Conservation (phyloP, 2,113 vertebrate species). For the Aviceda subcristata region DNA sequence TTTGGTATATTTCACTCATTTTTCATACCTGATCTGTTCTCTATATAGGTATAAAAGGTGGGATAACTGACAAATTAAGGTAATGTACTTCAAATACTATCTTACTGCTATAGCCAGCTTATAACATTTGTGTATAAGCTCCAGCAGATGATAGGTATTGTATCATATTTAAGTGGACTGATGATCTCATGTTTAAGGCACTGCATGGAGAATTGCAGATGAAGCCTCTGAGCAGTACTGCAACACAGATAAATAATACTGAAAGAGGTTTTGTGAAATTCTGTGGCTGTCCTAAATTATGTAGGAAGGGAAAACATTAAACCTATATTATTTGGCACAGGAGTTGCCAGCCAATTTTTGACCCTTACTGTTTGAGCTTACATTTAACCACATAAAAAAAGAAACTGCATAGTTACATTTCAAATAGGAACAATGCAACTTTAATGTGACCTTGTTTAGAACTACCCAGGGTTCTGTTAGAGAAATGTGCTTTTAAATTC, state of each 20-base stretch:
- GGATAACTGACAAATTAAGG: background rate
- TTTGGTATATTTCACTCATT: background rate
- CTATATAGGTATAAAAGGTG: background rate
- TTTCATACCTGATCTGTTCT: background rate
- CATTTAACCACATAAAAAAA: background rate
- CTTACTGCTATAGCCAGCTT: background rate
- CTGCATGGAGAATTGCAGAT: background rate
- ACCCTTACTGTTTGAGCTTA: background rate
- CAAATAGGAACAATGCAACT: constrained; percentile 27
- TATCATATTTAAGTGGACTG: background rate
- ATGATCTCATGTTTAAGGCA: background rate
- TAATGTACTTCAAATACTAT: background rate
- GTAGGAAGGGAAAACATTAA: background rate
- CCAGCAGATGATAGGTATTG: background rate
- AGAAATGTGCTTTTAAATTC: background rate
- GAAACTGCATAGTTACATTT: constrained; percentile 16
- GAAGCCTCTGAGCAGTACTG: background rate
- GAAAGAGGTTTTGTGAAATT: background rate
- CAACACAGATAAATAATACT: background rate
- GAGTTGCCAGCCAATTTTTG: background rate
- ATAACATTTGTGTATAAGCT: background rate
- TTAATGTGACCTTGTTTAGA: constrained; percentile 55
- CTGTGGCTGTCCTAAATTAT: background rate
- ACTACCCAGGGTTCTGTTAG: background rate
- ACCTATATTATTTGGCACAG: background rate